Evolutionary conservation across 2,888 invertebrate species (phyloP).

Genomic region (Agrochola lota): DNA sequence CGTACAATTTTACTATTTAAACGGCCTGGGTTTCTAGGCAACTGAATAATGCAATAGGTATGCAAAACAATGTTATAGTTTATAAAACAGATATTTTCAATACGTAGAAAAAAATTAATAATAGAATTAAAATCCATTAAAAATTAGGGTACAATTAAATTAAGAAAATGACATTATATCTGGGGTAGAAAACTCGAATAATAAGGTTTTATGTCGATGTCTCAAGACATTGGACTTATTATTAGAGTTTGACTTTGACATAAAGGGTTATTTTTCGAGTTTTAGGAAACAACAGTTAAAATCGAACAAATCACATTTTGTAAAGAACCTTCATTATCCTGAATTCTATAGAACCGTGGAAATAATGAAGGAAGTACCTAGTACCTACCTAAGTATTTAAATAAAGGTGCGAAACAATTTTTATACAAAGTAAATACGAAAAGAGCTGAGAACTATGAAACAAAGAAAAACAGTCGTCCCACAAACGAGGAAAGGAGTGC

Average conservation of each 20-base stretch:
- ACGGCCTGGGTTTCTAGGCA: background rate
- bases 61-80: background rate
- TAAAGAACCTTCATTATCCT: background rate
- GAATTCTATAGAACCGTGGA: background rate
- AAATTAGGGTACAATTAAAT: background rate
- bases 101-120: background rate
- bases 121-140: background rate
- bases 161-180: background rate
- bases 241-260: background rate
- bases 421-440: slow-evolving; percentile 53
- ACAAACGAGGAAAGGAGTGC: slow-evolving; percentile 54
- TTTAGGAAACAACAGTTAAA: background rate
- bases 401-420: slow-evolving; percentile 51
- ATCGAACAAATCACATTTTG: background rate
- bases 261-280: background rate
- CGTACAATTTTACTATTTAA: background rate
- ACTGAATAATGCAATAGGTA: background rate
- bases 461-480: slow-evolving; percentile 54
- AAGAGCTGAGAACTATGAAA: slow-evolving; percentile 46
- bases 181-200: background rate
- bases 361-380: background rate
- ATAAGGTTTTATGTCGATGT: no score
- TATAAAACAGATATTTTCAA: background rate
- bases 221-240: no score
- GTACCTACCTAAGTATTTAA: slow-evolving; percentile 1